These are phyloP conservation scores for Stomatorhinus ivindoensis DNA, from an alignment of 2,113 vertebrate species.

Conservation along the genomic window DNA sequence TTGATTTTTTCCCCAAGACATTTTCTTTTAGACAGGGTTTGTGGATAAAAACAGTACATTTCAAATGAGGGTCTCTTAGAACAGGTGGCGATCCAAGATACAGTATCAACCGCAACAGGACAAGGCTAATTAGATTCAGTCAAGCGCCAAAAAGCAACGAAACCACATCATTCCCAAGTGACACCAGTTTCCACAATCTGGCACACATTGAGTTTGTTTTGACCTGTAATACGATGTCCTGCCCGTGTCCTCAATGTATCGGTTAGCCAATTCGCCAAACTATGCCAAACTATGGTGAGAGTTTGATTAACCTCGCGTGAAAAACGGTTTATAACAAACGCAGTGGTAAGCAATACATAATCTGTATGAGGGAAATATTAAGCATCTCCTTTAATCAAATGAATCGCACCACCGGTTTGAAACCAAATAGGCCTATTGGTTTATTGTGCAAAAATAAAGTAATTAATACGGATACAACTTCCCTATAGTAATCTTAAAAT, in stretches of 20 bases:
- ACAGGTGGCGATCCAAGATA: slow-evolving; percentile 14
- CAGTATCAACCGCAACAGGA: slow-evolving; percentile 4
- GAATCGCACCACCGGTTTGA: neutral
- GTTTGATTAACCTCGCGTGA: neutral
- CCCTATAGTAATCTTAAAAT: neutral
- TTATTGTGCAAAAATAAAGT: neutral
- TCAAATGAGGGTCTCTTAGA: neutral
- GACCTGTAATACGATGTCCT: neutral
- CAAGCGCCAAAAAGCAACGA: slow-evolving; percentile 1
- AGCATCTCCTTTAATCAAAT: neutral
- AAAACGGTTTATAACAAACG: neutral
- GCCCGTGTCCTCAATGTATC: neutral
- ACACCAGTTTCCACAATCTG: slow-evolving; percentile 5
- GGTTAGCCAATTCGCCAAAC: neutral
- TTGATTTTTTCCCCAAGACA: neutral
- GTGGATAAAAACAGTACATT: neutral
- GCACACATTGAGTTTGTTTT: neutral
- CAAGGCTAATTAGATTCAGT: neutral
- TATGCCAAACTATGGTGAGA: slow-evolving; percentile 5
- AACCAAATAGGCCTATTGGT: neutral
- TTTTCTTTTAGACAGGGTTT: neutral
- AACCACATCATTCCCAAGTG: neutral
- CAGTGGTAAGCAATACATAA: neutral
- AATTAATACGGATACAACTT: neutral
- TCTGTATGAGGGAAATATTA: neutral